Conservation (phyloP, 2,888 invertebrate genomes). For the Sarcophaga subvicina region DNA sequence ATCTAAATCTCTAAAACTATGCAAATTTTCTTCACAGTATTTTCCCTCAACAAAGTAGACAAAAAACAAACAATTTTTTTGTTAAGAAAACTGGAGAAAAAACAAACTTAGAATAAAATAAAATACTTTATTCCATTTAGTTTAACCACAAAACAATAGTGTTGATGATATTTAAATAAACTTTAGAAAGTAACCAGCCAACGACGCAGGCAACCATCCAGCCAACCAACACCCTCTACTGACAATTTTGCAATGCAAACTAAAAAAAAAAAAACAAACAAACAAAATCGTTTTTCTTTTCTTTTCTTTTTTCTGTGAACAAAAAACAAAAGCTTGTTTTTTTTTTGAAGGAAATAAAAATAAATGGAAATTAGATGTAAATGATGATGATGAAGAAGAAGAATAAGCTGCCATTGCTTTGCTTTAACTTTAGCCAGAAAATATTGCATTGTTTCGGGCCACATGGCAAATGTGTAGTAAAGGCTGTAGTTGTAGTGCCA, state of each 20-base stretch:
- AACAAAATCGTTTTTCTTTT: neutral
- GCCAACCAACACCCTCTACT: neutral
- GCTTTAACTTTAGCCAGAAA: neutral
- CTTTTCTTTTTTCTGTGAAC: neutral
- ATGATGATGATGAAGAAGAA: neutral
- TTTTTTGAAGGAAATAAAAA: conserved; percentile 24
- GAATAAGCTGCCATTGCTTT: neutral
- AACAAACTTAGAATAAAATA: conserved; percentile 53
- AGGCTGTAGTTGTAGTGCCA: conserved; percentile 19
- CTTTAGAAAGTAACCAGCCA: conserved; percentile 44
- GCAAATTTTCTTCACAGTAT: conserved; percentile 66
- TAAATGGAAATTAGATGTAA: conserved; percentile 44
- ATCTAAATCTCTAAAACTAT: conserved; percentile 67
- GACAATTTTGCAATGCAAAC: neutral
- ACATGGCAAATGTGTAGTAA: neutral
- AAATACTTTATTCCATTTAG: conserved; percentile 68
- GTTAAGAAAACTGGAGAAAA: conserved; percentile 26
- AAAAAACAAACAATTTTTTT: conserved; percentile 19
- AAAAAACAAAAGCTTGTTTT: neutral
- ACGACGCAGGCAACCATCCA: neutral
- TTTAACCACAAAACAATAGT: conserved; percentile 69
- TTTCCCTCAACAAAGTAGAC: conserved; percentile 15
- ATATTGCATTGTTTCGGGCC: neutral
- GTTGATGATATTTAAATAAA: conserved; percentile 69
- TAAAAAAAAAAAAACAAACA: neutral